Evolutionary conservation across 2,797 vertebrate species (phyloP), one percentile per base, ranked within the genome.

Genomic region (Diglossa cyanea): DNA sequence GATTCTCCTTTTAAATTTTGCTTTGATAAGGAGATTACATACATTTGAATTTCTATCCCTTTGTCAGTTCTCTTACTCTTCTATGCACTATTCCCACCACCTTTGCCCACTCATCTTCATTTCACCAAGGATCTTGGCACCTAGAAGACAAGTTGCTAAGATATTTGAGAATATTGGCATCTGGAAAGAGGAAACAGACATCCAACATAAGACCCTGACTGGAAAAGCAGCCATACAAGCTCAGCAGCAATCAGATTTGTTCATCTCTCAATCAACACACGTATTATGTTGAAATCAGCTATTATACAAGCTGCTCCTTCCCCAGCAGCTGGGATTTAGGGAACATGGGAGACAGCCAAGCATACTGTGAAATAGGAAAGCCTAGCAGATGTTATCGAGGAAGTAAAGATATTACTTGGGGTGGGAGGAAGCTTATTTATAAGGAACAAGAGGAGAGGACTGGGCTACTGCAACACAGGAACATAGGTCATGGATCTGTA

Each of bases 251-350:
- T 67, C 51, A 57, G 53, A 85, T 48, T 79, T 63, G 65, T 91
- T 95, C 10, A 1, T 90, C 61, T 77, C 63, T 84, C 87, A 96
- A 94, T 95, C 94, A 96, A 65, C 61, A 61, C 75, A 93, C 23
- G 42, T 80, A 96, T 96, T 95, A 76, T 91, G 72, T 88, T 77
- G 61, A 91, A 96, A 96, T 91, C 57, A 88, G 54, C 75, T 88
- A 72, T 91, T 90, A 90, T 35, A 93, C 63, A 88, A 82, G 68
- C 85, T 87, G 75, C 93, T 94, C n/a, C 84, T 86, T 94, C 57
- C 81, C 68, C 57, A 93, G 85, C 94, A 96, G 93, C 94, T 94
- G 94, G 85, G 85, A 89, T 83, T 95, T 83, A 90, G 85, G 93
- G 81, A 42, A 90, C 57, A 80, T 95, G 96, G 91, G 87, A 89